These are phyloP conservation scores for Machimus atricapillus DNA, from an alignment of 2,888 invertebrate species.

Conservation along the genomic window DNA sequence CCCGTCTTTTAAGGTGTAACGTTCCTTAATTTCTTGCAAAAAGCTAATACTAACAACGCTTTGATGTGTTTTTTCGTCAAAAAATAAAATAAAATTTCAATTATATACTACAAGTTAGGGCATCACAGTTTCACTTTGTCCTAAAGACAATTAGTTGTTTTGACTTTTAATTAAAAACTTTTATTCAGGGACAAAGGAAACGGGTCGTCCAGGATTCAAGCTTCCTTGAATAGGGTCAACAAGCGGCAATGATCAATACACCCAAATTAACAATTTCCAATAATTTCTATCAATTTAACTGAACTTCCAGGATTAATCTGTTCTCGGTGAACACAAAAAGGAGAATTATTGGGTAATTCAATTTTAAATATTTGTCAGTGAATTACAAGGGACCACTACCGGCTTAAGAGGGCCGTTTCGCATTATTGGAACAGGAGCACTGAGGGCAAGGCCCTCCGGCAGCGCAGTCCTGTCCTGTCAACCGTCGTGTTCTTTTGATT, in stretches of 20 bases:
- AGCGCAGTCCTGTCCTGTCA: background rate
- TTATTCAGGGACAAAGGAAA: background rate
- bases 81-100: background rate
- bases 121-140: background rate
- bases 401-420: background rate
- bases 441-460: background rate
- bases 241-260: background rate
- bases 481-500: background rate
- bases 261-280: slow-evolving; percentile 23
- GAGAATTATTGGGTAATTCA: background rate
- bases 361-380: slow-evolving; percentile 29
- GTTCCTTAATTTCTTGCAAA: background rate
- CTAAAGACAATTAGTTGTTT: background rate
- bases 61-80: background rate
- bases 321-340: background rate
- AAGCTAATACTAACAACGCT: background rate
- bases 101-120: background rate
- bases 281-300: slow-evolving; percentile 16
- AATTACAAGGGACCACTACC: slow-evolving; percentile 6
- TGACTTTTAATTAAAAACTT: slow-evolving; percentile 28
- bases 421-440: background rate
- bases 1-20: background rate
- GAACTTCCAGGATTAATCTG: slow-evolving; percentile 16
- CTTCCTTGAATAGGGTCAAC: background rate
- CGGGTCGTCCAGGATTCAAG: background rate